Percentiles rank a stretch among this genome's conserved stretches.
phyloP scores from a whole-genome alignment of 2,888 invertebrate species.

The Pristionchus mayeri region DNA sequence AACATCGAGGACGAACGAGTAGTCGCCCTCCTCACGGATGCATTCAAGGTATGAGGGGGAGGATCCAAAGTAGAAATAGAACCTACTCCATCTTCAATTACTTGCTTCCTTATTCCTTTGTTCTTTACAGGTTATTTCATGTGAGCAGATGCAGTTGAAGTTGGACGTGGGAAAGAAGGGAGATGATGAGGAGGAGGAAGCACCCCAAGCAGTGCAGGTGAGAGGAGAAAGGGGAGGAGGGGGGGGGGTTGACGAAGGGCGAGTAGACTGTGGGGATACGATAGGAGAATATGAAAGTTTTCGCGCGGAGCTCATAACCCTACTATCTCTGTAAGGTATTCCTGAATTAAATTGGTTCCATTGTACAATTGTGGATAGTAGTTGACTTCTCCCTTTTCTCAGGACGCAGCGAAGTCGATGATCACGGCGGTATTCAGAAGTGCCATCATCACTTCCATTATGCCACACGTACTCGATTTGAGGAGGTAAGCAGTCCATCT shows the following conservation, averaged over 20 bases:
- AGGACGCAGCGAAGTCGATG: constrained; percentile 59
- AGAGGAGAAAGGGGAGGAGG: not conserved
- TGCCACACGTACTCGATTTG: constrained; percentile 57
- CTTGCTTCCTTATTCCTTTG: too few relatives aligned
- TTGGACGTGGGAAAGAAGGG: constrained; percentile 54
- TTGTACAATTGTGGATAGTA: too few relatives aligned
- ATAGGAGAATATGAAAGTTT: not conserved
- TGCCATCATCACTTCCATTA: constrained; percentile 56
- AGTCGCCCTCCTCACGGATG: constrained; percentile 51
- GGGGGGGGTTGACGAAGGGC: not conserved
- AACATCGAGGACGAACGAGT: constrained; percentile 47
- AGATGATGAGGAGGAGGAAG: constrained; percentile 57
- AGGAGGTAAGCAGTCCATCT: not conserved
- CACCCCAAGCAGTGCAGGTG: constrained; percentile 52
- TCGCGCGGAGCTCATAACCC: too few relatives aligned
- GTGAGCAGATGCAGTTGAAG: constrained; percentile 56
- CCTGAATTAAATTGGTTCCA: too few relatives aligned
- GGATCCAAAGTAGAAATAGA: too few relatives aligned
- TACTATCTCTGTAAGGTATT: too few relatives aligned
- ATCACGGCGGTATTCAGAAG: constrained; percentile 57
- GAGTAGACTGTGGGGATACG: not conserved
- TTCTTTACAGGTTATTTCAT: constrained; percentile 55
- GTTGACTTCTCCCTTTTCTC: constrained; percentile 32
- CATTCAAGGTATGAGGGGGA: constrained; percentile 49
- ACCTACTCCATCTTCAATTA: too few relatives aligned